These are phyloP conservation scores for Pseudococcus viburni DNA, from an alignment of 2,888 invertebrate species.

Conservation along the genomic window DNA sequence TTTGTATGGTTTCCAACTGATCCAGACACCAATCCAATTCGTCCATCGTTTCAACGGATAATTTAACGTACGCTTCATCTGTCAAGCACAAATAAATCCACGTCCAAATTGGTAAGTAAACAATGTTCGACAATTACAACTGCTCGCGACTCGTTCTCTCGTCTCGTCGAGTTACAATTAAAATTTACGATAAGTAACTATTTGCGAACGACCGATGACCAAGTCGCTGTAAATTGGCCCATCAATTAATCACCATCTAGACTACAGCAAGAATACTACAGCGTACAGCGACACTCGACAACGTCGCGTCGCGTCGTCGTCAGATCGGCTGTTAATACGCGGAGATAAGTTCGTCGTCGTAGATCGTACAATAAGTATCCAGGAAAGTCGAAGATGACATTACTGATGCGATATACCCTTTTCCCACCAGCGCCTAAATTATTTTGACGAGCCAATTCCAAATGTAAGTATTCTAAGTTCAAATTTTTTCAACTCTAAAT, in stretches of 20 bases:
- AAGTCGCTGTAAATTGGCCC: slow-evolving; percentile 3
- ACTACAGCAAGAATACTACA: not conserved
- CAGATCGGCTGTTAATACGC: not conserved
- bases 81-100: slow-evolving; percentile 65
- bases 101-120: not conserved
- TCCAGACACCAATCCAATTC: slow-evolving; percentile 99
- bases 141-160: not conserved
- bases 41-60: slow-evolving; percentile 96
- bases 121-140: slow-evolving; percentile 21
- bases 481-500: too few relatives aligned
- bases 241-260: slow-evolving; percentile 11
- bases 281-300: not conserved
- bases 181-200: slow-evolving; percentile 14
- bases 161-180: slow-evolving; percentile 8
- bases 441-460: too few relatives aligned
- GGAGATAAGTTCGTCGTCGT: not conserved
- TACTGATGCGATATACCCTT: too few relatives aligned
- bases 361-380: too few relatives aligned
- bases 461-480: too few relatives aligned
- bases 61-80: slow-evolving; percentile 92
- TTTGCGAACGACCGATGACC: not conserved
- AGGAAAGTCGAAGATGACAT: too few relatives aligned
- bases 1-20: slow-evolving; percentile 99
- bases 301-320: not conserved
- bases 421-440: too few relatives aligned